Percentiles rank a stretch among this genome's conserved stretches.
Evolutionary conservation across 2,113 vertebrate species (phyloP).

Genomic region (Dicerorhinus sumatrensis): DNA sequence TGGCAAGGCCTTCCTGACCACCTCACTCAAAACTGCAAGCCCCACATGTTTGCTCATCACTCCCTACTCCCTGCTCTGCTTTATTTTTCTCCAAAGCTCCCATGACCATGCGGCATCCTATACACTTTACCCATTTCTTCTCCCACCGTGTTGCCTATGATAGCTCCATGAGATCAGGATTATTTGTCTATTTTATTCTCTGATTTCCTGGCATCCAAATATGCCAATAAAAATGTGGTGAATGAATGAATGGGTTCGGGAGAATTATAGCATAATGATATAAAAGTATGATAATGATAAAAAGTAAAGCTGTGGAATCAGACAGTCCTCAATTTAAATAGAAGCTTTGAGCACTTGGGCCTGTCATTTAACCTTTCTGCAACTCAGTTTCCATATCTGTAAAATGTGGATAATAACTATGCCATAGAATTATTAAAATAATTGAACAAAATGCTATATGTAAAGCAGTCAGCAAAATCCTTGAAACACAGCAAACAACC

Average conservation of each 20-base stretch:
- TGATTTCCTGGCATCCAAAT: background rate
- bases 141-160: background rate
- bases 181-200: background rate
- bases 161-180: background rate
- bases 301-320: background rate
- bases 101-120: background rate
- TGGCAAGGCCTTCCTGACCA: background rate
- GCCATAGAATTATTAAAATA: background rate
- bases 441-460: background rate
- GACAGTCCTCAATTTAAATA: background rate
- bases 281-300: too few relatives aligned
- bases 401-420: background rate
- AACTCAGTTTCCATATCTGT: background rate
- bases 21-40: background rate
- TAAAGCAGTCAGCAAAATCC: slow-evolving; percentile 19
- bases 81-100: background rate
- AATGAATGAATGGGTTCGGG: background rate
- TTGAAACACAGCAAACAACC: background rate
- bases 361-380: background rate
- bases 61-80: background rate
- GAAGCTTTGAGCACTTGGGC: background rate
- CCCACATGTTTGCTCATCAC: background rate
- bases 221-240: background rate
- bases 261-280: background rate
- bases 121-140: background rate